phyloP scores from a whole-genome alignment of 2,797 vertebrate genomes.

The Semaprochilodus insignis region DNA sequence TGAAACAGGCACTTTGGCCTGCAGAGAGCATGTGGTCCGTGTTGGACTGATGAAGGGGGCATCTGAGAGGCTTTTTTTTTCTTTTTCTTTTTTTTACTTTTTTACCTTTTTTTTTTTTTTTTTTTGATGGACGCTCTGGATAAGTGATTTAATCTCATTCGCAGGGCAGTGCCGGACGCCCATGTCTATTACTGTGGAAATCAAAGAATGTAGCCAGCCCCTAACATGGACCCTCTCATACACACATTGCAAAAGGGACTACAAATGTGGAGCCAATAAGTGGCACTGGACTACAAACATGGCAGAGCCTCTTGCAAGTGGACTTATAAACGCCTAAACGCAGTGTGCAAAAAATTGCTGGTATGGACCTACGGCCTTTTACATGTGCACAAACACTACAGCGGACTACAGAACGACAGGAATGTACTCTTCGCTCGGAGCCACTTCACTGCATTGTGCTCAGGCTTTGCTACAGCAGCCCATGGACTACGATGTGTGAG shows the following conservation, averaged over 20 bases:
- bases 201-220: conserved; percentile 90
- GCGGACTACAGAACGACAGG: conserved; percentile 71
- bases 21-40: conserved; percentile 84
- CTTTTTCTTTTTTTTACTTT: neutral
- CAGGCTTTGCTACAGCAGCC: conserved; percentile 53
- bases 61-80: conserved; percentile 69
- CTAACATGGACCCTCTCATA: conserved; percentile 84
- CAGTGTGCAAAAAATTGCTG: conserved; percentile 39
- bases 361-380: conserved; percentile 54
- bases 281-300: conserved; percentile 63
- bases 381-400: conserved; percentile 49
- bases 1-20: conserved; percentile 69
- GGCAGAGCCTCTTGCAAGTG: conserved; percentile 44
- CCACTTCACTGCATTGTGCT: conserved; percentile 66
- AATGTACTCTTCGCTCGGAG: conserved; percentile 72
- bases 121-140: conserved; percentile 80
- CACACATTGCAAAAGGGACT: conserved; percentile 81
- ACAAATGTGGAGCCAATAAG: conserved; percentile 68
- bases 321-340: conserved; percentile 3
- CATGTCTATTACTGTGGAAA: conserved; percentile 90
- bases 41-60: conserved; percentile 77
- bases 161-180: conserved; percentile 87
- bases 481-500: conserved; percentile 49
- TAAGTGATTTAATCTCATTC: conserved; percentile 88
- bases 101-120: conserved; percentile 46